Conservation (phyloP, 2,888 invertebrate species). For the Apomyelois bistriatella region DNA sequence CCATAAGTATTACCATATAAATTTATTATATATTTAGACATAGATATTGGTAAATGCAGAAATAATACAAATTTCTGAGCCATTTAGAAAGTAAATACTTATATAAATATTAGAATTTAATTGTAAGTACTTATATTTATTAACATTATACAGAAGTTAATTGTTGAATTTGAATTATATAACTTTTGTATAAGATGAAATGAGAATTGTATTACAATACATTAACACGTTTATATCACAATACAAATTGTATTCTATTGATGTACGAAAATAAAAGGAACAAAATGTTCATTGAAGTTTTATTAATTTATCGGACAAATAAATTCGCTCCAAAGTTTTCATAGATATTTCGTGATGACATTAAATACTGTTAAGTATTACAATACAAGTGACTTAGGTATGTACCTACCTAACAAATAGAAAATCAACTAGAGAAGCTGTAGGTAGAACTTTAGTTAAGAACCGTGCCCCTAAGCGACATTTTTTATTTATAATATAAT, state of each 20-base stretch:
- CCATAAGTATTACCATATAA: constrained; percentile 63
- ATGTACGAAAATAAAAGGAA: constrained; percentile 47
- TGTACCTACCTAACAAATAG: no score
- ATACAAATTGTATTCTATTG: constrained; percentile 68
- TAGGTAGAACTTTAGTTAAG: no score
- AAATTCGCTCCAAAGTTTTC: no score
- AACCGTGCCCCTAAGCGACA: no score
- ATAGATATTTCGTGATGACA: no score
- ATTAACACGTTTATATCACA: constrained; percentile 47
- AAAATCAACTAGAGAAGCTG: no score
- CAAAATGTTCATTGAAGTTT: constrained; percentile 33
- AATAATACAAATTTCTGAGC: constrained; percentile 20
- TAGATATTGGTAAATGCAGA: constrained; percentile 22
- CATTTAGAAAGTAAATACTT: constrained; percentile 19
- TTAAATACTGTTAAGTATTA: no score
- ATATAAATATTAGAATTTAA: constrained; percentile 16
- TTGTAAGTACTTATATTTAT: constrained; percentile 24
- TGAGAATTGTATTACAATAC: constrained; percentile 19
- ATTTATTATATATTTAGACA: constrained; percentile 6
- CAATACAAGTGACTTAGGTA: no score
- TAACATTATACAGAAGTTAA: constrained; percentile 24
- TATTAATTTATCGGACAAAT: constrained; percentile 8
- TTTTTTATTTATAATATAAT: no score
- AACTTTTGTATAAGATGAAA: constrained; percentile 20
- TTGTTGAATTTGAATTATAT: constrained; percentile 19